Base-by-base conservation (phyloP, 2,797 vertebrate genomes). In the Sebastes oblongus region DNA sequence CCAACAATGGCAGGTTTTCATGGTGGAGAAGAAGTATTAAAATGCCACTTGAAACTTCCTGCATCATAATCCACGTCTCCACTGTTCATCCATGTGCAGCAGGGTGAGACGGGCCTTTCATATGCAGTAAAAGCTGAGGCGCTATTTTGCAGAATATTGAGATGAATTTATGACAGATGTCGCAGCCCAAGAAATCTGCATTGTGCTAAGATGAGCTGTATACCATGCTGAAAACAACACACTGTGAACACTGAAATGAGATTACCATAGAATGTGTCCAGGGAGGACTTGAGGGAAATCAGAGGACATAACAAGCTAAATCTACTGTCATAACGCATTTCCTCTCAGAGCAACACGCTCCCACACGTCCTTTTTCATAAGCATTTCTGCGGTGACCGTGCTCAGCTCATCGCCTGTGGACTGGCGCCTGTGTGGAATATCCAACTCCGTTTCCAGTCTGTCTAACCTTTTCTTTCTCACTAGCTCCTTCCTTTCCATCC, bases 321-420 rank as follows among this genome's bases (percentile, higher is more conserved):
- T 66, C 60, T 59, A 24, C 85, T 81, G 86, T 85, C 90, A 54
- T 4, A 77, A 55, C 66, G 55, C n/a, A 80, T 90, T 62, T 67
- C 70, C 69, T 59, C 60, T 73, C 52, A 29, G 75, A 75, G 73
- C 64, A 34, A n/a, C 42, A 10, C 16, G 5, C 68, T 68, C 52
- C 42, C 52, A 54, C 50, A 8, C 6, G 80, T 88, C 86, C 52
- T 46, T 61, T 81, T 7, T 42, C n/a, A 84, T 89, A 13, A 82
- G 20, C 66, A 18, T 66, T 76, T 60, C 59, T 60, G 71, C 77
- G 10, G 25, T 39, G 72, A 86, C 75, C 54, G 73, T 25, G 80
- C 59, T 82, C 67, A 18, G 25, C 72, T 52, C 58, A 14, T 54
- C 6, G 52, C 75, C 80, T 24, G 58, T 65, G 64, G 70, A 61